Base-by-base conservation (phyloP, 2,113 vertebrate species). In the Corydoras maculifer region DNA sequence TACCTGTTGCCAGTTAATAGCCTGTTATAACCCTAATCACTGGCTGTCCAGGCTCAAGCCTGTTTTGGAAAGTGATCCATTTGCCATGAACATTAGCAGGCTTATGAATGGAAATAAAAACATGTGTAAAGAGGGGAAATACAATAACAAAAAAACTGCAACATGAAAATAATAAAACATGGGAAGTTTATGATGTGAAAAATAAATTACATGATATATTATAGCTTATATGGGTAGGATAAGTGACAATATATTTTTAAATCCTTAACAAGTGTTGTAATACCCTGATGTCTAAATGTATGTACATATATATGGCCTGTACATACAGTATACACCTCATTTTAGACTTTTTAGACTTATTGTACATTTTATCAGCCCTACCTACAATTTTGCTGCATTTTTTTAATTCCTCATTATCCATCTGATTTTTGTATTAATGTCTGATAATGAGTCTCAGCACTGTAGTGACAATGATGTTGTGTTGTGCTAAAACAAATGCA, bases 21-120 rank as follows among this genome's bases (percentile, higher is more conserved):
- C 25, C 68, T 68, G 55, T 63, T 66, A 30, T 67, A 67, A 54
- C 60, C 48, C 3, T 25, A 53, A 73, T 68, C 58, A 55, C 31
- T 60, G 57, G 49, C n/a, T 11, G 15, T 18, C 11, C 15, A 62
- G 64, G 72, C 61, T 67, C 57, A 67, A 73, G 63, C 60, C 64
- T 49, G 61, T n/a, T 59, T 60, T 6, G 31, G 49, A 58, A 68
- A 75, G 51, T 30, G 62, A 65, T 55, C 13, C 51, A 15, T 8
- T 43, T 5, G 14, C 25, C n/a, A 62, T 48, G 11, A 61, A 29
- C 6, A 7, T 49, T 12, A 32, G 58, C 8, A 50, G 31, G 9
- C 53, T 62, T 4, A 48, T 5, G 43, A 10, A 64, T 35, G 69
- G 50, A 49, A 64, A 69, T 13, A 1, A 59, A 8, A 15, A 29